phyloP scores from a whole-genome alignment of 2,113 vertebrate genomes.

The Rhinichthys klamathensis region DNA sequence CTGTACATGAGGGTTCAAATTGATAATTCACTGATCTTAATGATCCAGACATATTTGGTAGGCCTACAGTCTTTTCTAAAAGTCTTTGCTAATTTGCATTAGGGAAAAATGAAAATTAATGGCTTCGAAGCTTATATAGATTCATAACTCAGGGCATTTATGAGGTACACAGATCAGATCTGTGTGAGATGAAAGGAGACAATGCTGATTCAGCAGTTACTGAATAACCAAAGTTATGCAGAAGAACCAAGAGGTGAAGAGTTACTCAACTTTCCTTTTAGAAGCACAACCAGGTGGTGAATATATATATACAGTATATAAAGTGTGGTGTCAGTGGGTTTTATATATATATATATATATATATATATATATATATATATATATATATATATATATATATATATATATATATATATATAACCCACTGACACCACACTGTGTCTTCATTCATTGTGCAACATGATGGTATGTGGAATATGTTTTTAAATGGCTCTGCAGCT shows the following conservation, averaged over 20 bases:
- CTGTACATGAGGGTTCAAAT: no score
- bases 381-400: no score
- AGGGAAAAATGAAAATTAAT: background rate
- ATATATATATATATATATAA: no score
- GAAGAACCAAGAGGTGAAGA: background rate
- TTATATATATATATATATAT: no score
- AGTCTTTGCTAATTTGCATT: background rate
- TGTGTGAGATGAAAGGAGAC: background rate
- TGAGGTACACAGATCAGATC: slow-evolving; percentile 3
- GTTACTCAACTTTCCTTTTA: background rate
- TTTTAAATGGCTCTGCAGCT: background rate
- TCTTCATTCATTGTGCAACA: background rate
- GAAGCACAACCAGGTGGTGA: background rate
- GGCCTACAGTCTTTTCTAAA: background rate
- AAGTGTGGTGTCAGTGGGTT: no score
- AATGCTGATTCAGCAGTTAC: background rate
- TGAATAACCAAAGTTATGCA: background rate
- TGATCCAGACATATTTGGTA: background rate
- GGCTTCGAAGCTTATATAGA: slow-evolving; percentile 5
- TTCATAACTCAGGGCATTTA: slow-evolving; percentile 2
- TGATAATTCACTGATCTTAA: background rate
- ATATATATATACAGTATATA: no score
- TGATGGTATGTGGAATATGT: background rate
- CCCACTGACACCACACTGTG: background rate
- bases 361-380: background rate